Evolutionary conservation across 2,113 vertebrate species (phyloP), one percentile per base, ranked within the genome.

Genomic region (Bostrychus sinensis): DNA sequence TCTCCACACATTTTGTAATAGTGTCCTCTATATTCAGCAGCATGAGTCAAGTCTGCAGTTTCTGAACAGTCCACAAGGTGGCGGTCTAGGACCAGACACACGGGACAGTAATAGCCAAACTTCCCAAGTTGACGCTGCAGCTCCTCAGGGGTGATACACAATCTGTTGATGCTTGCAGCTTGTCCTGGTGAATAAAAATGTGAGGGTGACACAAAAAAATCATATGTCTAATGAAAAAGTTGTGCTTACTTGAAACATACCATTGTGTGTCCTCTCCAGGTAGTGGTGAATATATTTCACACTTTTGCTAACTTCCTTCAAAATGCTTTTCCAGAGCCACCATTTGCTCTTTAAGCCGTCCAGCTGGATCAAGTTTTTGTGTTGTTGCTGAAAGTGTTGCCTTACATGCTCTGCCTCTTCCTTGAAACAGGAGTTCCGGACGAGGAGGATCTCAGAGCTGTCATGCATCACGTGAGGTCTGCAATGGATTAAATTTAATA

Each of bases 1-100:
- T 66, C 75, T 22, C 92, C 93, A 81, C 91, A 90, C 94, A 96
- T 95, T 88, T 91, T 97, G 89, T 97, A 98, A 77, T 96, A 99
- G 39, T 51, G 84, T 2, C 91, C 93, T 53, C 80, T 92, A 88
- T 95, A 95, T 69, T 97, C 95, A 16, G 94, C 95, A 3, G 93
- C 90, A 63, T 95, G 89, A 78, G 91, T 88, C 85, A 96, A 32
- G 1, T 91, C 93, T 0, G 72, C 4, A 0, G 39, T 84, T 46
- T 48, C 64, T 25, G 95, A 95, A 74, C 93, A 93, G 62, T 99
- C 95, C 41, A 92, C 67, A 46, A 98, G 72, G 72, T 98, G 94
- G 1, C 71, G n/a, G 8, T 86, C 87, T 56, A 95, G 93, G 72
- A 93, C 94, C 58, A 98, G 87, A 75, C 93, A 97, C 55, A 99